These are phyloP conservation scores for Clarias fuscus DNA, from an alignment of 2,797 vertebrate genomes.

Conservation along the genomic window DNA sequence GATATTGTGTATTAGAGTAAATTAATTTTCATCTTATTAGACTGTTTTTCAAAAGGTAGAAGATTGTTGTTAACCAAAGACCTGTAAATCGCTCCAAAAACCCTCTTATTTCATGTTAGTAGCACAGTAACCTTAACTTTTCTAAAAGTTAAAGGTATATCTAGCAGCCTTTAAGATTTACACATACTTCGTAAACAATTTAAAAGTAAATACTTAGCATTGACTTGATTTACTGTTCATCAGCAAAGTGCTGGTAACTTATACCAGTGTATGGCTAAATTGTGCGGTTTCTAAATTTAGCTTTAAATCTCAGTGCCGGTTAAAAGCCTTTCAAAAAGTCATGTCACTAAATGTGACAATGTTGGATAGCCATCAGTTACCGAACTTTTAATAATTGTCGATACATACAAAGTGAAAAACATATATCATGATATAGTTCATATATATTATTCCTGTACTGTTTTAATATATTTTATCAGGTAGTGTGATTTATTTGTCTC, in stretches of 20 bases:
- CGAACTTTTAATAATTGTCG: background rate
- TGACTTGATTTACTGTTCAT: background rate
- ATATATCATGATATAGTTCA: background rate
- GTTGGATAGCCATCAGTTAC: background rate
- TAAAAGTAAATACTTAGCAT: background rate
- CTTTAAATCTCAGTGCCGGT: background rate
- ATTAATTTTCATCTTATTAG: background rate
- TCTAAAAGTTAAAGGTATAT: slow-evolving; percentile 18
- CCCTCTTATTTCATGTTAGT: background rate
- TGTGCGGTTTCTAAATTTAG: background rate
- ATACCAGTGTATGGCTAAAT: background rate
- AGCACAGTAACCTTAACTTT: background rate
- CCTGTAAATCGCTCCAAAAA: slow-evolving; percentile 18
- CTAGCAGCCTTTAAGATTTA: slow-evolving; percentile 9
- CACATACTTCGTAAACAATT: slow-evolving; percentile 39
- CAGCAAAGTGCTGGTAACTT: background rate
- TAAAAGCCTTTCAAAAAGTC: background rate
- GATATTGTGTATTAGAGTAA: slow-evolving; percentile 2
- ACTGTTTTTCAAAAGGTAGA: slow-evolving; percentile 6
- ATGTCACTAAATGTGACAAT: background rate
- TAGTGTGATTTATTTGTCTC: slow-evolving; percentile 8
- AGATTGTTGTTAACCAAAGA: background rate
- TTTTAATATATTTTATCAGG: slow-evolving; percentile 13
- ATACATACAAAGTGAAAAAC: background rate
- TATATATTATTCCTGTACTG: slow-evolving; percentile 1